Base-by-base conservation (phyloP, 2,113 vertebrate species). In the Leucosticte australis region DNA sequence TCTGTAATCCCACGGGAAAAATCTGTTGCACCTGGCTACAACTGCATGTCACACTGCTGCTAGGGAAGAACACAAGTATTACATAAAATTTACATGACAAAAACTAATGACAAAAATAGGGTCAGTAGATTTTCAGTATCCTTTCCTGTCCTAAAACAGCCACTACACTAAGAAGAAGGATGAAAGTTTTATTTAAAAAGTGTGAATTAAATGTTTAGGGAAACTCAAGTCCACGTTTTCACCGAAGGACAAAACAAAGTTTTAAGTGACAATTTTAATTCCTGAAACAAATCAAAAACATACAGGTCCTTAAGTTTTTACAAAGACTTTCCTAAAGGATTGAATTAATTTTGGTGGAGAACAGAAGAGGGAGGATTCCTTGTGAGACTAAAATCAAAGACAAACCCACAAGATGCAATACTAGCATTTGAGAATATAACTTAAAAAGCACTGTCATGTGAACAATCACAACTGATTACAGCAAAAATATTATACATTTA, bases 401-500 rank as follows among this genome's bases (percentile, higher is more conserved):
- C 77, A 87, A 89, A 91, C 35, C 85, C 83, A 95, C 85, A 62
- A 89, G 73, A 95, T 60, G 95, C 95, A 50, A 73, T n/a, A 75
- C 92, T 79, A 94, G 57, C 79, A 46, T 86, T 83, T 71, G 79
- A 89, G 90, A 79, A 28, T 95, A 84, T 97, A 97, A 98, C 89
- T 96, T 97, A 97, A 95, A 96, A 94, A 96, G 94, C 84, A 92
- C 86, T 88, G 96, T 95, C 90, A 20, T 93, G 93, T 93, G 89
- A 97, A 97, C 90, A 94, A 42, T 95, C 71, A 75, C 89, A 97
- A 96, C 87, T 47, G 92, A 84, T 97, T 90, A 96, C 56, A 94
- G 84, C 89, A 97, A 96, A 98, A 96, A 96, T 94, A 97, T 94
- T 92, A 82, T 53, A 98, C 69, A 96, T 82, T 90, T 97, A 96